Conservation (phyloP, 2,888 invertebrate species). For the Emmelina monodactyla region DNA sequence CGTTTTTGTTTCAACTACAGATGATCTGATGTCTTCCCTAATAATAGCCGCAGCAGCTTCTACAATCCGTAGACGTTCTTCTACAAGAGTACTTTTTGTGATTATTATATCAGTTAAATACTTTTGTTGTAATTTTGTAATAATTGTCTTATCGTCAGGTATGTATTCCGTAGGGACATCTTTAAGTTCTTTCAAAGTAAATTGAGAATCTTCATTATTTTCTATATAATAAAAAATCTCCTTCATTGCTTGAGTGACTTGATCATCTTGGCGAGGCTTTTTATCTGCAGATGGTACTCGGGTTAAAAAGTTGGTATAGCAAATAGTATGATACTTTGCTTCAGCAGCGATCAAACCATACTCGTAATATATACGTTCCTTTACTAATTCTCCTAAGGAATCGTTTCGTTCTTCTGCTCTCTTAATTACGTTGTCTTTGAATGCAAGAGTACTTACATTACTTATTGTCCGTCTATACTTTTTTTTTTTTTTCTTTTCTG, state of each 20-base stretch:
- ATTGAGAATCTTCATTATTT: constrained; percentile 31
- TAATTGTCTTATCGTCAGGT: constrained; percentile 20
- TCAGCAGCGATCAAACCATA: constrained; percentile 25
- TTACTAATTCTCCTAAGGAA: constrained; percentile 24
- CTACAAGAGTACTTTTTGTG: constrained; percentile 20
- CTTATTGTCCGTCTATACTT: constrained; percentile 24
- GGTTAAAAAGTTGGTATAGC: constrained; percentile 26
- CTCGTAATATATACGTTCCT: constrained; percentile 21
- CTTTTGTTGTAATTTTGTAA: constrained; percentile 24
- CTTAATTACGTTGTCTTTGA: constrained; percentile 27
- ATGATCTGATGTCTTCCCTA: constrained; percentile 29
- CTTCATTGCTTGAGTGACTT: constrained; percentile 29
- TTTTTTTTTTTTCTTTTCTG: constrained; percentile 24
- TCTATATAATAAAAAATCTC: constrained; percentile 30
- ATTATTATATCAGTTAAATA: constrained; percentile 23
- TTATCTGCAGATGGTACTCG: constrained; percentile 22
- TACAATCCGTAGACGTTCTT: constrained; percentile 26
- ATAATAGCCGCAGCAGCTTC: constrained; percentile 32
- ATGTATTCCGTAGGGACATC: constrained; percentile 24
- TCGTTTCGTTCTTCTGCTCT: constrained; percentile 27
- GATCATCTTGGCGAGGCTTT: constrained; percentile 25
- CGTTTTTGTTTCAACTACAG: constrained; percentile 24
- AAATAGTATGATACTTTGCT: constrained; percentile 29
- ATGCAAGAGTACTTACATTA: constrained; percentile 25
- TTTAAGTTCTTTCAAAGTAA: constrained; percentile 29